These are phyloP conservation scores for Paedocypris sp. DNA, from an alignment of 2,113 vertebrate genomes.

Conservation along the genomic window DNA sequence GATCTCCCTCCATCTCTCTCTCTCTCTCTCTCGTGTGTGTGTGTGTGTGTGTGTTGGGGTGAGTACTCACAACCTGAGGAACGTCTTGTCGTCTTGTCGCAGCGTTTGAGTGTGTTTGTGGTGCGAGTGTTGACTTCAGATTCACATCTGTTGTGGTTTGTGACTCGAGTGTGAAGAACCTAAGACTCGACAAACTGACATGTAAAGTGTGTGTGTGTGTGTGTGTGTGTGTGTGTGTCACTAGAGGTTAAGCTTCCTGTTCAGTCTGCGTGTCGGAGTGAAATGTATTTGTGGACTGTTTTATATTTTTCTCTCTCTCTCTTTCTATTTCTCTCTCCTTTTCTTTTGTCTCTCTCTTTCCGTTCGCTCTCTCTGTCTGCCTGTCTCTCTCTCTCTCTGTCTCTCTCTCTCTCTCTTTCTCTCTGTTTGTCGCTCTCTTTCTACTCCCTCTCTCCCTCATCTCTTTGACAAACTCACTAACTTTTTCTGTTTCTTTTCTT, in stretches of 20 bases:
- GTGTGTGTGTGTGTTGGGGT: too few relatives aligned
- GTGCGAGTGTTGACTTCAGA: conserved; percentile 22
- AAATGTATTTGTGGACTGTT: background rate
- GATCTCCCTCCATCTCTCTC: conserved; percentile 35
- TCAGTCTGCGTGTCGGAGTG: conserved; percentile 4
- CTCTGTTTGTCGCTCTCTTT: too few relatives aligned
- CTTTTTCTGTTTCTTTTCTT: too few relatives aligned
- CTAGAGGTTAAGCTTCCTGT: conserved; percentile 36
- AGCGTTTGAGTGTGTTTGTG: conserved; percentile 27
- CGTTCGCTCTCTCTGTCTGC: too few relatives aligned
- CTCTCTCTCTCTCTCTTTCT: too few relatives aligned
- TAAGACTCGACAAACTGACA: conserved; percentile 29
- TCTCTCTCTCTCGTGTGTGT: conserved; percentile 9
- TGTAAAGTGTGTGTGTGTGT: conserved; percentile 24
- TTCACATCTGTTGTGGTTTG: conserved; percentile 36
- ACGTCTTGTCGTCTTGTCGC: background rate
- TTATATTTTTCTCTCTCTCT: background rate
- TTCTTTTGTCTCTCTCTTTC: too few relatives aligned
- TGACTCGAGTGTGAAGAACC: conserved; percentile 30
- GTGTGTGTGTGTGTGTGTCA: conserved; percentile 30
- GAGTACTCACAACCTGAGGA: background rate
- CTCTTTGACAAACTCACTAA: too few relatives aligned
- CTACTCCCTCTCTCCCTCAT: too few relatives aligned
- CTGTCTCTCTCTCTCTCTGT: too few relatives aligned
- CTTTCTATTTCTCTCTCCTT: conserved; percentile 10